A percentile compares a stretch with the other conserved stretches of the same genome.
phyloP scores from a whole-genome alignment of 1,140 invertebrate species.

The Drosophila tropicalis region DNA sequence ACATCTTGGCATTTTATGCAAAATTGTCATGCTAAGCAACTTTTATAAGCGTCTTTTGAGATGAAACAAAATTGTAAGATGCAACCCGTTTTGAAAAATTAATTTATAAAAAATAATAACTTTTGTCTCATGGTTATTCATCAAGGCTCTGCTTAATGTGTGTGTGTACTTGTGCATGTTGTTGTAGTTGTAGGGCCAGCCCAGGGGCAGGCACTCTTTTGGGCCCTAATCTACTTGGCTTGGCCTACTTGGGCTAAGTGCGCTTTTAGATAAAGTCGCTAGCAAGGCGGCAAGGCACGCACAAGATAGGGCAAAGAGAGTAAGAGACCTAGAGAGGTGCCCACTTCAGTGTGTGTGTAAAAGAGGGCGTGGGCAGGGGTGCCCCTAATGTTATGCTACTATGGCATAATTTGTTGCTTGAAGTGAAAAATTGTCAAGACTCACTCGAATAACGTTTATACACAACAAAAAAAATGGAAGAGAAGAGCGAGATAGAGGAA shows the following conservation, averaged over 20 bases:
- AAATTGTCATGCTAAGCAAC: neutral
- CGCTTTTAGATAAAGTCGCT: constrained; percentile 80
- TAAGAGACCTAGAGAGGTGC: neutral
- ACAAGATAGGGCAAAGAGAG: constrained; percentile 31
- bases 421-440: constrained; percentile 79
- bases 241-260: constrained; percentile 80
- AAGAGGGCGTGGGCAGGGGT: constrained; percentile 41
- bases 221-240: constrained; percentile 75
- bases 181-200: constrained; percentile 1
- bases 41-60: neutral
- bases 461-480: constrained; percentile 51
- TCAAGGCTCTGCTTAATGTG: neutral
- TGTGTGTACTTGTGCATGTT: constrained; percentile 1
- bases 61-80: neutral
- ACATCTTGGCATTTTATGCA: too few relatives aligned
- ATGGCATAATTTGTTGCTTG: constrained; percentile 79
- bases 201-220: constrained; percentile 48
- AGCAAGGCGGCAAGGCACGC: constrained; percentile 67
- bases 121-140: constrained; percentile 16
- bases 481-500: neutral
- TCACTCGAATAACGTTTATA: constrained; percentile 67
- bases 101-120: constrained; percentile 16
- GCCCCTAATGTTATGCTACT: constrained; percentile 74
- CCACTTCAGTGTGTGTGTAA: constrained; percentile 20
- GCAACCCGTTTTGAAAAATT: neutral